Percentiles rank a stretch among this genome's conserved stretches.
Evolutionary conservation across 1,140 invertebrate genomes (phyloP).

Genomic region (Caenorhabditis inopinata): DNA sequence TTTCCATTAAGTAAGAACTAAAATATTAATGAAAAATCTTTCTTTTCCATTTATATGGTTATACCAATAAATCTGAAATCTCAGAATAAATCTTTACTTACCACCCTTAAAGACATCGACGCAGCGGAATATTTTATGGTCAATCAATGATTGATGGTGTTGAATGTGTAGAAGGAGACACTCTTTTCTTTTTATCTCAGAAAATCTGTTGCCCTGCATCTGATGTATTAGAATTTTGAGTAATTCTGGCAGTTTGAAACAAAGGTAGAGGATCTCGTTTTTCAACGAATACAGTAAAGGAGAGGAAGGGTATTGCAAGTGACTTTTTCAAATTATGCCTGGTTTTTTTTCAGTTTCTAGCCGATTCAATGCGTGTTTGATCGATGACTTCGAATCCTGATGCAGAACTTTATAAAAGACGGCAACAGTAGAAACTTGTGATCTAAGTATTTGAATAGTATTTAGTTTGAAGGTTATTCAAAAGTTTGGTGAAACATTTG

Average conservation of each 20-base stretch:
- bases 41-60: too few species aligned
- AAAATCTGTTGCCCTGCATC: background rate
- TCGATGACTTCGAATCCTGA: constrained; percentile 7
- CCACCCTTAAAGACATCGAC: background rate
- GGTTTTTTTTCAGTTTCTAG: background rate
- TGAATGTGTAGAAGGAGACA: background rate
- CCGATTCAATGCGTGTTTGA: background rate
- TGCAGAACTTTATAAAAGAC: too few species aligned
- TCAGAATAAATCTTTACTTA: background rate
- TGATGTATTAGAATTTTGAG: background rate
- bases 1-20: too few species aligned
- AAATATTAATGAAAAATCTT: too few species aligned
- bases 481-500: too few species aligned
- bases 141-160: constrained; percentile 28
- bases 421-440: too few species aligned
- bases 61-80: background rate
- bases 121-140: constrained; percentile 27
- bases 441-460: too few species aligned
- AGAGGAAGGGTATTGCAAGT: background rate
- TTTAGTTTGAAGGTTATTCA: too few species aligned
- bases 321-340: too few species aligned
- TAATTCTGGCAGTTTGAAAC: background rate
- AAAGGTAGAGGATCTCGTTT: background rate
- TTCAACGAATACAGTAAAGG: background rate
- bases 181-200: background rate